phyloP scores from a whole-genome alignment of 1,140 invertebrate species.

The Lepidurus packardi region DNA sequence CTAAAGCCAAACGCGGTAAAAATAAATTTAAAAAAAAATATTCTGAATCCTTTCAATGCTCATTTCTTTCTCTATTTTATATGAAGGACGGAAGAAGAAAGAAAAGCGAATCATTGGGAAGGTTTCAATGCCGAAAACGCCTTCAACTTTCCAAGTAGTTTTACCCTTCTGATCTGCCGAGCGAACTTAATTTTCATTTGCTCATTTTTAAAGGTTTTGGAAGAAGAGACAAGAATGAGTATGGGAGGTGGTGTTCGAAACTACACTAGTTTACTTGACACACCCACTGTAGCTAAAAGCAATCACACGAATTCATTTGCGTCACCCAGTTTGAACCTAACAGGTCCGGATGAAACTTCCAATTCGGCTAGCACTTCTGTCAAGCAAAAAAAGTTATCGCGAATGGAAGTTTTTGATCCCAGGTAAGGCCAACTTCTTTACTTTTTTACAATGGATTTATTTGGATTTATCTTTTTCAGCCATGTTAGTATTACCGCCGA shows the following conservation, averaged over 20 bases:
- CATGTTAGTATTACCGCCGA: slow-evolving; percentile 67
- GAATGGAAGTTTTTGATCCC: slow-evolving; percentile 67
- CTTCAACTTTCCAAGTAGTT: neutral
- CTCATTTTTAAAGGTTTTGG: slow-evolving; percentile 59
- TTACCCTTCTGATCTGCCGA: neutral
- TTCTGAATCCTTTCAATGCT: neutral
- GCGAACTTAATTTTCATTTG: neutral
- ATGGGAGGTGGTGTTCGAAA: slow-evolving; percentile 54
- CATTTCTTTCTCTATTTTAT: neutral
- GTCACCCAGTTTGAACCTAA: slow-evolving; percentile 9
- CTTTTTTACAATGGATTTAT: slow-evolving; percentile 28
- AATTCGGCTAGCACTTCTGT: slow-evolving; percentile 59
- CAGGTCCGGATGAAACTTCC: slow-evolving; percentile 4
- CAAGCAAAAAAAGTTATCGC: slow-evolving; percentile 57
- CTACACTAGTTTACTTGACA: slow-evolving; percentile 39
- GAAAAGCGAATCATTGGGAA: neutral
- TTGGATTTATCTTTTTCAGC: neutral
- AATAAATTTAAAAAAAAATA: neutral
- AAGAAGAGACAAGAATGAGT: slow-evolving; percentile 83
- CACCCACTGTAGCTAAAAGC: slow-evolving; percentile 49
- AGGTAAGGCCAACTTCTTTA: slow-evolving; percentile 43
- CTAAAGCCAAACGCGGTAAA: neutral
- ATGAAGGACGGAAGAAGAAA: slow-evolving; percentile 3
- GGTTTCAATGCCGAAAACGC: slow-evolving; percentile 4
- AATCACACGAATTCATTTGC: neutral